Evolutionary conservation across 2,797 vertebrate genomes (phyloP), one percentile per base, ranked within the genome.

Genomic region (Hydrocynus forskahlii): DNA sequence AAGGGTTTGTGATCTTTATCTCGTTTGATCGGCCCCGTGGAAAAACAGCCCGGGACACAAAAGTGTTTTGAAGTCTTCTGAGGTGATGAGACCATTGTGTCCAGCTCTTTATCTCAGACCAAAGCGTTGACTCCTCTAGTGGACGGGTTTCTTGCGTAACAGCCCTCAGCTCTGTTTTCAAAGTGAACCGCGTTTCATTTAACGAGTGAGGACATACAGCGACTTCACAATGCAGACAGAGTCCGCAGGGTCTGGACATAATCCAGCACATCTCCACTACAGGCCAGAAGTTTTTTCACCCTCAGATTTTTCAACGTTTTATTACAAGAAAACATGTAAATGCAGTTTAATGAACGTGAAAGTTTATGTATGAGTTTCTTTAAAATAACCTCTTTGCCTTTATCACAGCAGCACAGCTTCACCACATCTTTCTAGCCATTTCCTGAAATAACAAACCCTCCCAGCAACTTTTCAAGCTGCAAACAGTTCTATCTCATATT

Each of bases 1-100:
- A 71, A 75, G 64, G 48, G 68, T 79, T 83, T 79, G 55, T 75
- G 76, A 71, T 79, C 72, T 70, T 76, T 70, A 45, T 68, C 66
- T 68, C 45, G 66, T 68, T 68, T 68, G 77, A 83, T 79, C 77
- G 71, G 77, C 57, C 54, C 69, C 67, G 38, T 76, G 55, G 57
- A 83, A 79, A 79, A 83, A 70, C 45, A 75, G 70, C 52, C 70
- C 64, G 16, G 45, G 7, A 38, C 35, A 79, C 23, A 79, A 75
- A 52, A 50, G n/a, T 74, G 50, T 40, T 57, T 66, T 64, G 69
- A 76, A 48, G 57, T 68, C 68, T 21, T 83, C 69, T 64, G 72
- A 79, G 75, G 77, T 71, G 48, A 70, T 70, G 64, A 83, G 64
- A 75, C 78, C 63, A 79, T 70, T 64, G 35, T 67, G 64, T 79